Base-by-base conservation (phyloP, 2,797 vertebrate species). In the Falco berigora region DNA sequence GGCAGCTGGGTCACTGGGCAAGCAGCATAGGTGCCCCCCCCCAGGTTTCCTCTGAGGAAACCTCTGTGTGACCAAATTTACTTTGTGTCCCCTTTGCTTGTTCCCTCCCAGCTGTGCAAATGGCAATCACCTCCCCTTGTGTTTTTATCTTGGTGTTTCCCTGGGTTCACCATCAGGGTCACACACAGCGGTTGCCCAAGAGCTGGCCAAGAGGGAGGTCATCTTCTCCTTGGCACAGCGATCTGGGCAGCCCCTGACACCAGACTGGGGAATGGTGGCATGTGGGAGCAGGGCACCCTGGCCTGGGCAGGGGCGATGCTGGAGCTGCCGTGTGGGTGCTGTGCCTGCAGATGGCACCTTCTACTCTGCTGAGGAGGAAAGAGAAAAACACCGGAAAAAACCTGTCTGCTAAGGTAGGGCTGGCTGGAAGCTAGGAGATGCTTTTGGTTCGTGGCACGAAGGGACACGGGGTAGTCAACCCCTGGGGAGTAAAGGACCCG, bases 281-380 rank as follows among this genome's bases (percentile, higher is more conserved):
- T 8, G 36, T 2, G 6, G 24, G 9, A 21, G 24, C 32, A 46
- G n/a, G 14, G 8, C 16, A 19, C 3, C 30, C 24, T 2, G 5
- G 32, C 20, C 15, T 3, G 64, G 23, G 50, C 62, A 24, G n/a
- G 18, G 18, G 47, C 38, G 20, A 21, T 11, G 8, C 53, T 3
- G 17, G 12, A 40, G 62, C 49, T 59, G 77, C 14, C 28, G 18
- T 59, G 66, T 3, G 38, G 61, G 3, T 13, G 32, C 77, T 77
- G 56, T 14, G 93, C 97, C 97, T 97, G 92, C 79, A 97, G 97
- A 80, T 97, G 97, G 96, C 96, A 87, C 78, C 76, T 97, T 94
- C 38, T 93, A 23, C 96, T 97, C 88, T 77, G 90, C 67, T 49
- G 68, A 96, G 92, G 73, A 85, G 21, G 40, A 14, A 46, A 27